These are phyloP conservation scores for Aptenodytes patagonicus DNA, from an alignment of 2,113 vertebrate genomes.

Conservation along the genomic window DNA sequence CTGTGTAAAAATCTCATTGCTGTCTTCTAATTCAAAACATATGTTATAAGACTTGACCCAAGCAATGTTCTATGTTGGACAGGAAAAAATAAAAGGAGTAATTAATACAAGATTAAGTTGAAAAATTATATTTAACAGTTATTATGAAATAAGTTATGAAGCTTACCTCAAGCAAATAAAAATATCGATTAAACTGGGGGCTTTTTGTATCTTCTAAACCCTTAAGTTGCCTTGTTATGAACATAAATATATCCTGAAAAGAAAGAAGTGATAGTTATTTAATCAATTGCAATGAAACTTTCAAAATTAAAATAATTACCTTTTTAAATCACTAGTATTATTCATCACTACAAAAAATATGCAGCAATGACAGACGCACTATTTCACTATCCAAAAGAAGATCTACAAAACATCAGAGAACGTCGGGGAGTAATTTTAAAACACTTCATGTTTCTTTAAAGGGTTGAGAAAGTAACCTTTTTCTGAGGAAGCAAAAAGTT, in stretches of 20 bases:
- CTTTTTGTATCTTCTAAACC: conserved; percentile 98
- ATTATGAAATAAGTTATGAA: background rate
- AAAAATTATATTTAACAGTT: background rate
- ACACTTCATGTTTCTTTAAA: background rate
- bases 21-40: conserved; percentile 98
- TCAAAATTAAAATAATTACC: background rate
- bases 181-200: conserved; percentile 98
- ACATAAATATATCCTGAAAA: conserved; percentile 98
- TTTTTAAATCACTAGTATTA: background rate
- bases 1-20: conserved; percentile 99
- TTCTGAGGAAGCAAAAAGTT: background rate
- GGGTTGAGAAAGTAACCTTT: background rate
- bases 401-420: background rate
- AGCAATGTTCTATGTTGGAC: conserved; percentile 88
- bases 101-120: background rate
- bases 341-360: background rate
- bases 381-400: background rate
- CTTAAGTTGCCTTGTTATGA: conserved; percentile 97
- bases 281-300: background rate
- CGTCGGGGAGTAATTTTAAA: background rate
- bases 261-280: conserved; percentile 16
- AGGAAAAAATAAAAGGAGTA: background rate
- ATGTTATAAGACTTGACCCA: conserved; percentile 99
- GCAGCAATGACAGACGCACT: background rate
- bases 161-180: conserved; percentile 96